A percentile compares a stretch with the other conserved stretches of the same genome.
Conservation (phyloP, 2,113 vertebrate species). For the Petaurus breviceps region DNA sequence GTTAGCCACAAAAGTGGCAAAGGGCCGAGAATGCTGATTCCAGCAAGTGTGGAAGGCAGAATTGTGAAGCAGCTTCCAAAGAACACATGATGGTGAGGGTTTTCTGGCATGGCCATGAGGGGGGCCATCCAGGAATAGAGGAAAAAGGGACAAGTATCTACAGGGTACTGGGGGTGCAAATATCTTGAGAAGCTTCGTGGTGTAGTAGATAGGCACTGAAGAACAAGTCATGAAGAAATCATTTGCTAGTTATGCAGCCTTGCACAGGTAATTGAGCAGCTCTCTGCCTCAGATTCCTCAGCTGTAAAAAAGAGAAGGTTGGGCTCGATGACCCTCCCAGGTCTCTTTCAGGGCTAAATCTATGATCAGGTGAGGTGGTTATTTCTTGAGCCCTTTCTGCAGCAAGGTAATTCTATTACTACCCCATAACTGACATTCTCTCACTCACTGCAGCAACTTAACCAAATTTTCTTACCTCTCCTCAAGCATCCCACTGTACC, state of each 20-base stretch:
- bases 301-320: not conserved
- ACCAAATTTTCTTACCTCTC: not conserved
- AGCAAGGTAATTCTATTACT: not conserved
- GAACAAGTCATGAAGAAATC: not conserved
- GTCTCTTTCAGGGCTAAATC: not conserved
- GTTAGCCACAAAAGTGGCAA: not conserved
- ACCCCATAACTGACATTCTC: not conserved
- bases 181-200: not conserved
- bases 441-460: not conserved
- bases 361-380: not conserved
- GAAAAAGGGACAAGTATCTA: not conserved
- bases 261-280: not conserved
- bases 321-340: not conserved
- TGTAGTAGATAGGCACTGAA: not conserved
- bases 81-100: not conserved
- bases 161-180: not conserved
- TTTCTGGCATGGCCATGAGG: not conserved
- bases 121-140: not conserved
- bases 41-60: not conserved
- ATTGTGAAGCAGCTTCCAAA: not conserved
- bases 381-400: not conserved
- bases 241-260: not conserved
- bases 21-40: not conserved
- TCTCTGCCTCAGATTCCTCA: not conserved
- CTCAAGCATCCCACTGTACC: not conserved